phyloP scores from a whole-genome alignment of 1,140 invertebrate genomes.

The Nymphalis io region DNA sequence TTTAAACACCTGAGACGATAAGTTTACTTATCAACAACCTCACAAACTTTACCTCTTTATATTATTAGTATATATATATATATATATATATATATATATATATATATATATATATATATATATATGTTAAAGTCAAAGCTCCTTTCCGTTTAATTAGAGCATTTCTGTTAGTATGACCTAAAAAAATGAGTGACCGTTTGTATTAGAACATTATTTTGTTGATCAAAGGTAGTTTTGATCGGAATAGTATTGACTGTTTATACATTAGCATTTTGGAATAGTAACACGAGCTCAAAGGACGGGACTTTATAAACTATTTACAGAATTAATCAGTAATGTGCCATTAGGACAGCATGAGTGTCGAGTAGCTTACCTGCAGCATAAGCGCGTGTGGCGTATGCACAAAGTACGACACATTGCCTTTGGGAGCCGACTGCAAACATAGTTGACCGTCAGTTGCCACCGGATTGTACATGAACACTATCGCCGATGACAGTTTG shows the following conservation, averaged over 20 bases:
- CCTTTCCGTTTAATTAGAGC: too few species aligned
- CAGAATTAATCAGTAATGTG: slow-evolving; percentile 23
- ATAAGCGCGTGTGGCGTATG: slow-evolving; percentile 99
- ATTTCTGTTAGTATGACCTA: too few species aligned
- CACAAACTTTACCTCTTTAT: too few species aligned
- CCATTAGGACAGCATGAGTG: slow-evolving; percentile 40
- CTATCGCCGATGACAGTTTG: slow-evolving; percentile 96
- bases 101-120: too few species aligned
- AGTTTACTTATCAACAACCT: too few species aligned
- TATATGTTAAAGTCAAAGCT: too few species aligned
- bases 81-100: too few species aligned
- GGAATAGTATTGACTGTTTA: too few species aligned
- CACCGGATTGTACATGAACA: slow-evolving; percentile 99
- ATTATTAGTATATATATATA: too few species aligned
- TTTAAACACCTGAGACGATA: too few species aligned
- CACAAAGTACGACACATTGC: slow-evolving; percentile 98
- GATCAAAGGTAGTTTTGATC: background rate
- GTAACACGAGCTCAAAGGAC: background rate
- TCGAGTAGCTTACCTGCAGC: slow-evolving; percentile 88
- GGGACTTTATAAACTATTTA: background rate
- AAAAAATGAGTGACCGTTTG: too few species aligned
- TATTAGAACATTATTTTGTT: too few species aligned
- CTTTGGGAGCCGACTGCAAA: slow-evolving; percentile 98
- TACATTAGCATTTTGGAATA: background rate
- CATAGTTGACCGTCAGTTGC: slow-evolving; percentile 99